Percentiles rank a stretch among this genome's conserved stretches.
Evolutionary conservation across 2,888 invertebrate genomes (phyloP).

Genomic region (Isoperla grammatica): DNA sequence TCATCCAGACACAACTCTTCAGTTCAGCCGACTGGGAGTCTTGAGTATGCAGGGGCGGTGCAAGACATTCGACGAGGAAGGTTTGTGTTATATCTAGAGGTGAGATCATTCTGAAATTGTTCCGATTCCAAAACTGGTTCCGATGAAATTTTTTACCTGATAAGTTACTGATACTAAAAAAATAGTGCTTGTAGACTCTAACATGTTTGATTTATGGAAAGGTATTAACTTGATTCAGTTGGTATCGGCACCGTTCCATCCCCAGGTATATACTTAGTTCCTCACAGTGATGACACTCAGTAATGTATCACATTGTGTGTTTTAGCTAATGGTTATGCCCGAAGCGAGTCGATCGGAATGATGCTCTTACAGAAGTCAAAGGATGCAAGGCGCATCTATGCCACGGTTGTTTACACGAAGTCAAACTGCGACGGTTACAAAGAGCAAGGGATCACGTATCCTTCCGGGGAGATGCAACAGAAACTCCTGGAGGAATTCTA

Average conservation of each 20-base stretch:
- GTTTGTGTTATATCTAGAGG: too few species aligned
- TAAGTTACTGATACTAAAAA: too few species aligned
- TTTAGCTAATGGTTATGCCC: slow-evolving; percentile 68
- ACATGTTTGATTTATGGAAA: too few species aligned
- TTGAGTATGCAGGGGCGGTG: slow-evolving; percentile 81
- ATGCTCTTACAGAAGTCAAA: slow-evolving; percentile 63
- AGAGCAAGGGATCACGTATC: slow-evolving; percentile 63
- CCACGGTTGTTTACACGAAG: slow-evolving; percentile 51
- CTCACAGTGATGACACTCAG: too few species aligned
- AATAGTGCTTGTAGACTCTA: too few species aligned
- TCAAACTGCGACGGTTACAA: slow-evolving; percentile 59
- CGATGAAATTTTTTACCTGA: too few species aligned
- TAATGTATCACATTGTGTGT: too few species aligned
- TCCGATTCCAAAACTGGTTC: too few species aligned
- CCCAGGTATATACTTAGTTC: too few species aligned
- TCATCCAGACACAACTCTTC: slow-evolving; percentile 82
- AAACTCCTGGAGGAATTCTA: slow-evolving; percentile 52
- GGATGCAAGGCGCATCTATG: slow-evolving; percentile 48
- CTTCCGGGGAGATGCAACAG: slow-evolving; percentile 50
- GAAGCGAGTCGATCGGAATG: slow-evolving; percentile 72
- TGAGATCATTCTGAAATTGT: too few species aligned
- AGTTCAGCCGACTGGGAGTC: slow-evolving; percentile 68
- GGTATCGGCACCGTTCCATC: too few species aligned
- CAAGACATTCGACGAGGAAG: slow-evolving; percentile 79
- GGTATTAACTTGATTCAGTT: too few species aligned